Evolutionary conservation across 2,888 invertebrate genomes (phyloP).

Genomic region (Chouioia cunea): DNA sequence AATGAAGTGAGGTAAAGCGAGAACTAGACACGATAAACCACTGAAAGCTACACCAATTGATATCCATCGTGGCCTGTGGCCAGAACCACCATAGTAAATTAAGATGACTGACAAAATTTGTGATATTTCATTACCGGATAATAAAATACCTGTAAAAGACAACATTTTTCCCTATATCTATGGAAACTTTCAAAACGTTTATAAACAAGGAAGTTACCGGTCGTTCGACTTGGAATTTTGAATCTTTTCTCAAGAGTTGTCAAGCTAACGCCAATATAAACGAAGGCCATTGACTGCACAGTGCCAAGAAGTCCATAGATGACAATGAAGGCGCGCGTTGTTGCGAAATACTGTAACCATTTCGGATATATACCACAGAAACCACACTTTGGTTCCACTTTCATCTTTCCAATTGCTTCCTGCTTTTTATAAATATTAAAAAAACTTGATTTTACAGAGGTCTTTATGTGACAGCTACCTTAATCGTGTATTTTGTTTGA

Average conservation of each 20-base stretch:
- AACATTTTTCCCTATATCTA: neutral
- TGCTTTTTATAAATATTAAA: neutral
- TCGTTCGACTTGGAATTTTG: slow-evolving; percentile 77
- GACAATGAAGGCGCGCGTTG: slow-evolving; percentile 72
- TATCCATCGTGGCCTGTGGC: slow-evolving; percentile 78
- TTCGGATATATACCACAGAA: slow-evolving; percentile 72
- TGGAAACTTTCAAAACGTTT: neutral
- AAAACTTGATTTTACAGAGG: neutral
- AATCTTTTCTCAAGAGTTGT: slow-evolving; percentile 78
- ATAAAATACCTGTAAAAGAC: slow-evolving; percentile 72
- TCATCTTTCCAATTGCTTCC: slow-evolving; percentile 35
- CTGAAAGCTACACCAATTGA: slow-evolving; percentile 75
- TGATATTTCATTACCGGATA: slow-evolving; percentile 79
- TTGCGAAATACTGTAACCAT: slow-evolving; percentile 74
- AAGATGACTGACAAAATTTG: slow-evolving; percentile 76
- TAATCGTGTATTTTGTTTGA: too few relatives aligned
- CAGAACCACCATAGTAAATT: slow-evolving; percentile 76
- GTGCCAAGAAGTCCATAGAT: slow-evolving; percentile 76
- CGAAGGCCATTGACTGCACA: slow-evolving; percentile 76
- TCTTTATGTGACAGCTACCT: too few relatives aligned
- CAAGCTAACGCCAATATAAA: slow-evolving; percentile 76
- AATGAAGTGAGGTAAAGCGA: slow-evolving; percentile 74
- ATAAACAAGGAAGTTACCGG: slow-evolving; percentile 68
- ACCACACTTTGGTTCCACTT: slow-evolving; percentile 68
- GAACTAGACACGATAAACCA: slow-evolving; percentile 73